phyloP scores from a whole-genome alignment of 1,140 invertebrate genomes.

The Pseudomyrmex sp. region DNA sequence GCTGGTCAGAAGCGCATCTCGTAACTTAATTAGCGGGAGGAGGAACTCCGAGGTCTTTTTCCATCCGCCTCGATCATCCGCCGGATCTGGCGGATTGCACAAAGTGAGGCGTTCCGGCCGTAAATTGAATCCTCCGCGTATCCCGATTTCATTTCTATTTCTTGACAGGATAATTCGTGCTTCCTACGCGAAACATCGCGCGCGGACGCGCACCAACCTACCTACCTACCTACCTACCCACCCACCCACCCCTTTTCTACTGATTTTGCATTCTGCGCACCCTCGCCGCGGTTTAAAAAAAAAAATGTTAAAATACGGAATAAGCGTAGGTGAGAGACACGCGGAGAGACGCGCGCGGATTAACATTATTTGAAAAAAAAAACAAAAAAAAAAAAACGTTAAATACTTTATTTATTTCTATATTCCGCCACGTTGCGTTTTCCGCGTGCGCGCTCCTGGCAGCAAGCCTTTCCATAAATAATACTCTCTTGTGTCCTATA shows the following conservation, averaged over 20 bases:
- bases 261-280: neutral
- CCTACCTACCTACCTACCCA: no score
- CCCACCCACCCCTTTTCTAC: neutral
- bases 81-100: constrained; percentile 40
- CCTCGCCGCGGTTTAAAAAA: neutral
- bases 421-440: constrained; percentile 12
- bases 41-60: constrained; percentile 42
- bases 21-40: constrained; percentile 57
- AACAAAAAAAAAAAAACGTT: neutral
- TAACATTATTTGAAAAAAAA: constrained; percentile 1
- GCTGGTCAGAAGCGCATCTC: constrained; percentile 43
- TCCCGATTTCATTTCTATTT: constrained; percentile 47
- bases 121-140: constrained; percentile 52
- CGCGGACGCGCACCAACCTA: no score
- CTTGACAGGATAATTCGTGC: constrained; percentile 31
- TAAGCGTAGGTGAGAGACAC: neutral
- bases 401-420: constrained; percentile 15
- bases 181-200: constrained; percentile 7
- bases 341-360: neutral
- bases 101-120: constrained; percentile 39
- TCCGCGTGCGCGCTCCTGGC: neutral
- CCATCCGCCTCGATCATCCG: constrained; percentile 51
- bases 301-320: neutral
- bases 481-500: constrained; percentile 31
- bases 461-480: constrained; percentile 45